A percentile compares a stretch with the other conserved stretches of the same genome.
phyloP scores from a whole-genome alignment of 2,113 vertebrate species.

The Nyctereutes procyonoides region DNA sequence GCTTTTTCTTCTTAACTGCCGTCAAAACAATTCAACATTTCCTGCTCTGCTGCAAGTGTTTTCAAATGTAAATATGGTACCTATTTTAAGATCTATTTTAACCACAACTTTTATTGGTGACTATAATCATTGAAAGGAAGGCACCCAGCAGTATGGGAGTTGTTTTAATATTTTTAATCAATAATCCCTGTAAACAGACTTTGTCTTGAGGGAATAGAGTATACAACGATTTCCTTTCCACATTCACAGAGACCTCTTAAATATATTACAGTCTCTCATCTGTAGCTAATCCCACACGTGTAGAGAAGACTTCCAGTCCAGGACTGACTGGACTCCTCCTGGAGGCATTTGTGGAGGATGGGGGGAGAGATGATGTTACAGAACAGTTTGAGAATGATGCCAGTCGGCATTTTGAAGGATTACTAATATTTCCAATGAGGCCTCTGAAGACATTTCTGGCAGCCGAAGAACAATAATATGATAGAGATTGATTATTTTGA shows the following conservation, averaged over 20 bases:
- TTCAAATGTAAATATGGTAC: not conserved
- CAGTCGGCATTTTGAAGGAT: slow-evolving; percentile 11
- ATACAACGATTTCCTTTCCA: not conserved
- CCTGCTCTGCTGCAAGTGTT: slow-evolving; percentile 15
- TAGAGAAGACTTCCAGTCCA: not conserved
- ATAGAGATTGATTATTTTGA: not conserved
- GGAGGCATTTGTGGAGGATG: not conserved
- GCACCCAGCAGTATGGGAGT: not conserved
- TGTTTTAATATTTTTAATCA: not conserved
- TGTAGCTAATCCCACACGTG: not conserved
- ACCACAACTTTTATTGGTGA: not conserved
- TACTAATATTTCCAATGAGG: not conserved
- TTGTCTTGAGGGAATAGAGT: not conserved
- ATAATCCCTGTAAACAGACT: not conserved
- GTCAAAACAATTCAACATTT: not conserved
- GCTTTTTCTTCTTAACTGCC: not conserved
- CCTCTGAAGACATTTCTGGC: not conserved
- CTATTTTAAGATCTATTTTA: slow-evolving; percentile 16
- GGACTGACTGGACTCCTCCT: not conserved
- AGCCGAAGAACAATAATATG: not conserved
- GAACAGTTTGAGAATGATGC: not conserved
- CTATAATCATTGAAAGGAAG: not conserved
- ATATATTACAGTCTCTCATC: not conserved
- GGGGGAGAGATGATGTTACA: not conserved
- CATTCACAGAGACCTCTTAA: not conserved